phyloP scores from a whole-genome alignment of 2,113 vertebrate genomes.

The Microcebus lehilahytsara region DNA sequence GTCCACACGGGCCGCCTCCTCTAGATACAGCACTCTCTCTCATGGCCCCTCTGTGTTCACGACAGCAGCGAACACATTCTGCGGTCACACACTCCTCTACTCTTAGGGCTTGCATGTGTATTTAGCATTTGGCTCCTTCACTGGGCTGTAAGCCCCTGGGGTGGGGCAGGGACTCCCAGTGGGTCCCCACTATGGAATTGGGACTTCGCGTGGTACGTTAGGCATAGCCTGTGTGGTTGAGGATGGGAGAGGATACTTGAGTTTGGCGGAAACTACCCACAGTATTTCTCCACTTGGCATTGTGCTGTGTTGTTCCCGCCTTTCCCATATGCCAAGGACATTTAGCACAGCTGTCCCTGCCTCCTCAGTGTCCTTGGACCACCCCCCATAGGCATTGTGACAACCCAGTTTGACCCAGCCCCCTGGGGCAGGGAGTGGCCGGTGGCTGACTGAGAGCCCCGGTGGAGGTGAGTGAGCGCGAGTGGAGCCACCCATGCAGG shows the following conservation, averaged over 20 bases:
- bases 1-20: no score
- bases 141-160: neutral
- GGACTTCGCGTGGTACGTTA: neutral
- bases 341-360: neutral
- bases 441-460: neutral
- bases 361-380: neutral
- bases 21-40: neutral
- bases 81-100: neutral
- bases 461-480: neutral
- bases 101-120: neutral
- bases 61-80: neutral
- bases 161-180: neutral
- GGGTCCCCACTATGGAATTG: no score
- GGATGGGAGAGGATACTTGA: neutral
- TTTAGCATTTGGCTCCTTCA: neutral
- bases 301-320: neutral
- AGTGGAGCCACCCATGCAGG: fast-evolving
- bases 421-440: neutral
- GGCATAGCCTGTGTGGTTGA: fast-evolving
- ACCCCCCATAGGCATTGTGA: neutral
- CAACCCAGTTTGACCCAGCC: neutral
- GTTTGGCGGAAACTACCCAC: neutral
- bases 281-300: neutral
- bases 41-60: neutral
- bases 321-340: neutral